phyloP scores from a whole-genome alignment of 1,140 invertebrate species.

The Drosophila prosaltans region DNA sequence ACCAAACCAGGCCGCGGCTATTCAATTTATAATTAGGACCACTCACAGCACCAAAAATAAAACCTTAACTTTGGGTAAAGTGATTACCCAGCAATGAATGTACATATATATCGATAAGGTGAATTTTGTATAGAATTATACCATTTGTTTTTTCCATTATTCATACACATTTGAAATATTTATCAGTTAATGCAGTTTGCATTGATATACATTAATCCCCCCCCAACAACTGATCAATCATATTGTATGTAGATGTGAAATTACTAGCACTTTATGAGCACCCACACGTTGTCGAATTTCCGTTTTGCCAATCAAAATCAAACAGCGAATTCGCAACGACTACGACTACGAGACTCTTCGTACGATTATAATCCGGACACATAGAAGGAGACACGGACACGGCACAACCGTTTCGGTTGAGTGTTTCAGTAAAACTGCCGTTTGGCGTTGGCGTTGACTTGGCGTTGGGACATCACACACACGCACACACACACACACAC shows the following conservation, averaged over 20 bases:
- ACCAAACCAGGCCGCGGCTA: neutral
- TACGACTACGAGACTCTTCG: neutral
- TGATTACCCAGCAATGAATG: neutral
- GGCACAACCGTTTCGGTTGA: conserved; percentile 11
- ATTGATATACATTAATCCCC: conserved; percentile 16
- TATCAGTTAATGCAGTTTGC: conserved; percentile 28
- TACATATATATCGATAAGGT: neutral
- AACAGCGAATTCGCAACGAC: conserved; percentile 1
- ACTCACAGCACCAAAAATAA: conserved; percentile 10
- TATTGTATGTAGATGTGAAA: conserved; percentile 8
- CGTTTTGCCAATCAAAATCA: conserved; percentile 13
- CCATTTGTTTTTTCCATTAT: conserved; percentile 7
- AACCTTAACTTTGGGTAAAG: neutral
- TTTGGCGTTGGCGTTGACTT: conserved; percentile 1
- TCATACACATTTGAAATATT: neutral
- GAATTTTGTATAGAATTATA: neutral
- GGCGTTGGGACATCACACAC: neutral
- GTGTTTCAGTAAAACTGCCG: conserved; percentile 17
- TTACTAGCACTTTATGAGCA: conserved; percentile 5
- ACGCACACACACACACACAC: neutral
- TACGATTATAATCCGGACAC: neutral
- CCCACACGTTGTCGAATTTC: conserved; percentile 12
- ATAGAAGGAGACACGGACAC: neutral
- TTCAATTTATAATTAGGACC: conserved; percentile 11
- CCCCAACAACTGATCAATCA: conserved; percentile 17